Evolutionary conservation across 1,140 invertebrate genomes (phyloP), one percentile per base, ranked within the genome.

Genomic region (Megathymus violae): DNA sequence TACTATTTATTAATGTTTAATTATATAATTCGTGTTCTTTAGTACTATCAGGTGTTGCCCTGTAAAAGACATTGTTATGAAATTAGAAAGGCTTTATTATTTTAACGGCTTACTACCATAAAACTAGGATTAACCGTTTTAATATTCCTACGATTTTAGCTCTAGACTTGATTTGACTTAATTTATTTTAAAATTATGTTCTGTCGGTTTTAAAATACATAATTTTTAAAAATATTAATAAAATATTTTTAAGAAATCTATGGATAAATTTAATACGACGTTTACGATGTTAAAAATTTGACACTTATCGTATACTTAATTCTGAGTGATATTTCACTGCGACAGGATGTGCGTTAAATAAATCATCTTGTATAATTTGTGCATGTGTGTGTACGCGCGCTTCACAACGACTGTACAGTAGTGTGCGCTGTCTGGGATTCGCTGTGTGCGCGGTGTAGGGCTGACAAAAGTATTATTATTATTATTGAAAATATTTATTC

Each of bases 271-370:
- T 31, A 31, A 31, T 31, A 31, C 4, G 27, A 31, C 27, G 27
- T 31, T 9, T 31, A 31, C 27, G n/a, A n/a, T n/a, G n/a, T n/a
- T n/a, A n/a, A 22, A 22, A 22, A 22, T 22, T 22, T 22, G n/a
- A 7, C 4, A 31, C 27, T 31, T 31, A 31, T 31, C 27, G 27
- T 7, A 31, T 7, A 31, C 4, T 31, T 31, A 31, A 31, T 31
- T 31, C 38, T 41, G 13, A 41, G 38, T 41, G 13, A 41, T 41
- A 41, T 7, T 14, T 41, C 15, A 41, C 38, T 14, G 13, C 38
- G 11, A 41, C 38, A 15, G 38, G 38, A 41, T 41, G 38, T 41
- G 38, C 15, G 15, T 41, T 41, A 41, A 41, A 41, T 41, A 41
- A 41, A 41, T 41, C 38, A 41, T 41, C 38, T 15, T 15, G 38